Conservation (phyloP, 1,140 invertebrate genomes). For the Monochamus saltuarius region DNA sequence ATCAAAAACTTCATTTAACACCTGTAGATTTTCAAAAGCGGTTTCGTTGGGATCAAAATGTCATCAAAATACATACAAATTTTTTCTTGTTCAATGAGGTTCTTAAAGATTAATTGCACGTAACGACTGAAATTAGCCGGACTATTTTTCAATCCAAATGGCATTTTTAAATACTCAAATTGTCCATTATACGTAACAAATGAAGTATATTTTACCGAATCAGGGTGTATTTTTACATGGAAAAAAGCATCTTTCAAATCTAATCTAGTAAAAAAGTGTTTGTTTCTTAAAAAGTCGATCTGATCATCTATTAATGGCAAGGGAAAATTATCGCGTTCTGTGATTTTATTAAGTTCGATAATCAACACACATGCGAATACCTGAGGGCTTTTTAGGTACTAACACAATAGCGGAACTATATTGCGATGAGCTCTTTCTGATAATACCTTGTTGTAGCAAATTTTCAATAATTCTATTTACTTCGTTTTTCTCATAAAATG, state of each 20-base stretch:
- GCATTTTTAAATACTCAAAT: conserved; percentile 35
- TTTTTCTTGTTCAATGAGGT: conserved; percentile 15
- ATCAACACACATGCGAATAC: too few species aligned
- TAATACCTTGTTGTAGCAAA: too few species aligned
- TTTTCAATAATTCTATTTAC: too few species aligned
- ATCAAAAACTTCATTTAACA: conserved; percentile 26
- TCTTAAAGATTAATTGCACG: conserved; percentile 17
- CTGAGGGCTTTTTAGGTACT: too few species aligned
- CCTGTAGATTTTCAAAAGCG: conserved; percentile 17
- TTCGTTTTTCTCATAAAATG: too few species aligned
- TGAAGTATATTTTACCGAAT: conserved; percentile 33
- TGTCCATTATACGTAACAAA: conserved; percentile 32
- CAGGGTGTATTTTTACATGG: conserved; percentile 30
- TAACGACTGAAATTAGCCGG: conserved; percentile 2
- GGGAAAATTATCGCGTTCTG: too few species aligned
- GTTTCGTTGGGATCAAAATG: conserved; percentile 24
- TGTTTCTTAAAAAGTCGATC: conserved; percentile 18
- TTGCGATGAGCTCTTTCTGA: too few species aligned
- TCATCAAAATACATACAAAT: conserved; percentile 31
- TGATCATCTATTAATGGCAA: too few species aligned
- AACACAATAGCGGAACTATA: too few species aligned
- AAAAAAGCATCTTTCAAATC: conserved; percentile 46
- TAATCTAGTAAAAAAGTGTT: conserved; percentile 33
- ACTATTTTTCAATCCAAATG: conserved; percentile 34
- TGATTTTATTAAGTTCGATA: too few species aligned